Evolutionary conservation across 2,888 invertebrate genomes (phyloP), one percentile per base, ranked within the genome.

Genomic region (Desoria tigrina): DNA sequence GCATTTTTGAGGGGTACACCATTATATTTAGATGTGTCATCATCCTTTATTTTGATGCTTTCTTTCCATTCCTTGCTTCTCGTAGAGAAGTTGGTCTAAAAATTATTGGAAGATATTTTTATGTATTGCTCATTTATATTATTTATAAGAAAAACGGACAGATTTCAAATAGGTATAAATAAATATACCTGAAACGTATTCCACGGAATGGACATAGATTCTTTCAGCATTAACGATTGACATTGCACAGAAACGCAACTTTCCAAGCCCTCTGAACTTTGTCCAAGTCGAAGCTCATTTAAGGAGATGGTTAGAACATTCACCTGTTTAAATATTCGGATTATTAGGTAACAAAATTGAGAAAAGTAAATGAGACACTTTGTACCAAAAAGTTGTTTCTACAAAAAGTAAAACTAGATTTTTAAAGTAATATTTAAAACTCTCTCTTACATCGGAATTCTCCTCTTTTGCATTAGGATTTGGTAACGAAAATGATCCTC

Each of bases 161-260:
- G n/a, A 9, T 16, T 21, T 18, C 16, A 4, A 21, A 28, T 26
- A 59, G 26, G 32, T 55, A n/a, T 26, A 56, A 79, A 77, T 62
- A n/a, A 77, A 21, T n/a, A 77, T 81, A 92, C 92, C 88, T 95
- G 94, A 83, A 96, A 90, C 81, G 94, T 94, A 78, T 94, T 94
- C 90, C 93, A 94, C 0, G 91, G 90, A 78, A 95, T 92, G 49
- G 91, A 88, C 45, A 88, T 86, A 78, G 92, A 92, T 80, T 95
- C 94, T 77, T 92, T 90, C 59, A 88, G 87, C 28, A 84, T 84
- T 6, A 95, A 81, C 72, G 89, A 84, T 9, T 87, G 85, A 42
- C 89, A 85, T 80, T 89, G 88, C 51, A 88, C 78, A 78, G 88
- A 87, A 49, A 89, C 83, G 1, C 84, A 82, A 1, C 89, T 88